A percentile compares a stretch with the other conserved stretches of the same genome.
These are phyloP conservation scores for Silurus asotus DNA, from an alignment of 2,113 vertebrate genomes.

Conservation along the genomic window DNA sequence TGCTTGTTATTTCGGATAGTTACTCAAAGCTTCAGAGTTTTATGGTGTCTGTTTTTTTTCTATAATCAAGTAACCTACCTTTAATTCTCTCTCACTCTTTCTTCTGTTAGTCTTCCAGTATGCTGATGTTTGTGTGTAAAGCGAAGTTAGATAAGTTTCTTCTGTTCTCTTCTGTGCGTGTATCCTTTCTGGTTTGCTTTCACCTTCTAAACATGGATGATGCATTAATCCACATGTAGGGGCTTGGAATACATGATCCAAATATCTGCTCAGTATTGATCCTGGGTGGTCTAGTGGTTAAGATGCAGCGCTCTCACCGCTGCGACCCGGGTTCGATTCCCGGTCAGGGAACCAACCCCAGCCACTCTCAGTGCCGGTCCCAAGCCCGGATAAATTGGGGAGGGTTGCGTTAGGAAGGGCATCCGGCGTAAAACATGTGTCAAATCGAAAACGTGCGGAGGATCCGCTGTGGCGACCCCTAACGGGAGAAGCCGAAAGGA, in stretches of 20 bases:
- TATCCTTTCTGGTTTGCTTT: background rate
- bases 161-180: background rate
- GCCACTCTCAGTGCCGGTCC: too few relatives aligned
- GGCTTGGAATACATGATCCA: too few relatives aligned
- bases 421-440: too few relatives aligned
- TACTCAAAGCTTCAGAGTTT: background rate
- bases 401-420: too few relatives aligned
- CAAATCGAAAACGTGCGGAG: too few relatives aligned
- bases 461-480: too few relatives aligned
- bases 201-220: background rate
- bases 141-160: background rate
- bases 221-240: background rate
- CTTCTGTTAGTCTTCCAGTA: background rate
- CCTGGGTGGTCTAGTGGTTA: too few relatives aligned
- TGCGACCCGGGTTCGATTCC: too few relatives aligned
- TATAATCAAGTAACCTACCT: background rate
- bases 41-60: background rate
- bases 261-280: background rate
- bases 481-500: too few relatives aligned
- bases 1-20: background rate
- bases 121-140: background rate
- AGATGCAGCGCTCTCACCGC: too few relatives aligned
- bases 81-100: conserved; percentile 11
- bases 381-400: too few relatives aligned
- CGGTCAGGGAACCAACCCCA: too few relatives aligned